Conservation (phyloP, 2,888 invertebrate species). For the Anorthoa munda region DNA sequence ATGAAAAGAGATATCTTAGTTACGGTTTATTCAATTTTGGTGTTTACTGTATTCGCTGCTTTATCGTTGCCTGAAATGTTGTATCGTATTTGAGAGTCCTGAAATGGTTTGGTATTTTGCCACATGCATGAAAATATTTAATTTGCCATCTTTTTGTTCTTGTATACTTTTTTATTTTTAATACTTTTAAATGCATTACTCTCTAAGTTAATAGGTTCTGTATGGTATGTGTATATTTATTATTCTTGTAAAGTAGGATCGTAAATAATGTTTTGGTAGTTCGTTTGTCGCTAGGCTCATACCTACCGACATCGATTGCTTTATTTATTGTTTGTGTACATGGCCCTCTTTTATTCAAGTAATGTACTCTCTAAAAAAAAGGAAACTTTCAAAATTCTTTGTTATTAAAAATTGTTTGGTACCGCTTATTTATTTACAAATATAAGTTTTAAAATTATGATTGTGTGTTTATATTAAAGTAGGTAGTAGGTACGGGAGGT, state of each 20-base stretch:
- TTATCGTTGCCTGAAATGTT: constrained; percentile 82
- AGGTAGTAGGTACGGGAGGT: too few species aligned
- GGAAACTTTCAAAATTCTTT: constrained; percentile 23
- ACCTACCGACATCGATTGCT: background rate
- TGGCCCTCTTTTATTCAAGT: constrained; percentile 1
- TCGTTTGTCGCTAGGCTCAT: background rate
- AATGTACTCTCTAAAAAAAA: background rate
- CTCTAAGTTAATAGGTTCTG: constrained; percentile 7
- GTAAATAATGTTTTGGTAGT: constrained; percentile 7
- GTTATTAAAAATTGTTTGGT: constrained; percentile 30
- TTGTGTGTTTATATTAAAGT: background rate
- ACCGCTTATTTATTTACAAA: constrained; percentile 43
- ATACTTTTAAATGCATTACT: constrained; percentile 16
- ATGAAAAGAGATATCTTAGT: constrained; percentile 86
- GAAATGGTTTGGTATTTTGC: background rate
- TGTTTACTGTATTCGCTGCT: constrained; percentile 86
- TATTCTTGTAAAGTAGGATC: background rate
- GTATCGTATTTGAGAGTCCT: constrained; percentile 47
- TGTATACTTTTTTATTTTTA: background rate
- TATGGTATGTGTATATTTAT: background rate
- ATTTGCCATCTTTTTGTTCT: background rate
- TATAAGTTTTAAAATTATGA: constrained; percentile 33
- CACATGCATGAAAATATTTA: constrained; percentile 10
- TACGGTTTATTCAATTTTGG: constrained; percentile 85
- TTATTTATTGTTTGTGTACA: constrained; percentile 4